Base-by-base conservation (phyloP, 2,888 invertebrate species). In the Tinea semifulvella region DNA sequence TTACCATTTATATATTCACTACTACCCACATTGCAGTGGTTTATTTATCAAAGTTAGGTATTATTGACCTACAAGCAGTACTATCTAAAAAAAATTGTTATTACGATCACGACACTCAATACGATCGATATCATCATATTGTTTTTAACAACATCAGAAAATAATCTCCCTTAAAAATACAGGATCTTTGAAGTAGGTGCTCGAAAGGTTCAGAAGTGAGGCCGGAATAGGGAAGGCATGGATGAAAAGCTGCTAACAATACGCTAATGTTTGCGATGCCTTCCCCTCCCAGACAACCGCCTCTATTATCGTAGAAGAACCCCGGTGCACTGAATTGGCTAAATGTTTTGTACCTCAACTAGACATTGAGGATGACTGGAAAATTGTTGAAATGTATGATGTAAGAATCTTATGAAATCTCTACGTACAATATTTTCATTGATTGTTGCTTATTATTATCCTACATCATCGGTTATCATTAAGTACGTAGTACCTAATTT, bases 331-430 rank as follows among this genome's bases (percentile, higher is more conserved):
- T 77, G 76, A 75, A 77, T 76, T 76, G 74, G 71, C 74, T 74
- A 72, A 79, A 77, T 76, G 72, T 74, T 75, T 77, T 77, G 74
- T 74, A 67, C 65, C 61, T 58, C 63, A 66, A 68, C 65, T 74
- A 76, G 77, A 79, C 72, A 73, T 73, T 73, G 63, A 63, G 72
- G 73, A 77, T 73, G 75, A 76, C 72, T 68, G 68, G 68, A 72
- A 77, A 76, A 79, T 75, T 76, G 74, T 76, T 70, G 67, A 72
- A 74, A 77, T 75, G n/a, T n/a, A n/a, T n/a, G n/a, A n/a, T n/a
- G n/a, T n/a, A n/a, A n/a, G n/a, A n/a, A n/a, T n/a, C n/a, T n/a
- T n/a, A n/a, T n/a, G n/a, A n/a, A n/a, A n/a, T n/a, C n/a, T n/a
- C n/a, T n/a, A n/a, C n/a, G n/a, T n/a, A n/a, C n/a, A n/a, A n/a